Evolutionary conservation across 53 echinoderm and acorn worm species (phyloP), one percentile per base, ranked within the genome.

Genomic region (Apostichopus leukothele): DNA sequence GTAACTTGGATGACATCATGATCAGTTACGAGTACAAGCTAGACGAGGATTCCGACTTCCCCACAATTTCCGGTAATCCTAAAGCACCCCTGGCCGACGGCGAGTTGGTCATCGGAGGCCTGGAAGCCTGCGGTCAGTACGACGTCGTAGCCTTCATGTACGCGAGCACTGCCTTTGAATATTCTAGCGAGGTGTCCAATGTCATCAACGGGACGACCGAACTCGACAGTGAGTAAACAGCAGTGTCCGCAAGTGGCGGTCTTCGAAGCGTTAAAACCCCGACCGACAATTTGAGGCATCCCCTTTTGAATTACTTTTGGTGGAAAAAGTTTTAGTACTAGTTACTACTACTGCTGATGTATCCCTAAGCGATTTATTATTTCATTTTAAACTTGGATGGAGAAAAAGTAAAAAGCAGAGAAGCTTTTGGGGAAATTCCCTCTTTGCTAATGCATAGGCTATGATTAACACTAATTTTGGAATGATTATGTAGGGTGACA

Each of bases 1-100:
- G 85, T 85, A 27, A 16, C 68, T 66, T 85, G 61, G 85, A 85
- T 60, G 85, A 85, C 85, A 27, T 85, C 9, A 21, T 63, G 85
- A 60, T 85, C 7, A 10, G 50, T 13, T 85, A 85, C 14, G 52
- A 85, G 18, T 67, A 67, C 14, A 84, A 84, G 21, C 57, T 8
- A 19, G 60, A 22, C 21, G 19, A 52, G 4, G 84, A 9, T 4
- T 16, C 21, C 0, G 12, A 6, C 23, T 84, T 84, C 61, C 84
- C 84, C 9, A 4, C 21, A 9, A 26, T 22, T 11, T 67, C 85
- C 3, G 66, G 6, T 60, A 85, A 66, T 20, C 39, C 67, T 50
- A 60, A 23, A 27, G 66, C 51, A 21, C 67, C 85, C 1, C 16
- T 85, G 0, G 67, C 23, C 4, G 67, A 85, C 18, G 67, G 85